Evolutionary conservation across 1,140 invertebrate genomes (phyloP).

Genomic region (Zaprionus nigranus): DNA sequence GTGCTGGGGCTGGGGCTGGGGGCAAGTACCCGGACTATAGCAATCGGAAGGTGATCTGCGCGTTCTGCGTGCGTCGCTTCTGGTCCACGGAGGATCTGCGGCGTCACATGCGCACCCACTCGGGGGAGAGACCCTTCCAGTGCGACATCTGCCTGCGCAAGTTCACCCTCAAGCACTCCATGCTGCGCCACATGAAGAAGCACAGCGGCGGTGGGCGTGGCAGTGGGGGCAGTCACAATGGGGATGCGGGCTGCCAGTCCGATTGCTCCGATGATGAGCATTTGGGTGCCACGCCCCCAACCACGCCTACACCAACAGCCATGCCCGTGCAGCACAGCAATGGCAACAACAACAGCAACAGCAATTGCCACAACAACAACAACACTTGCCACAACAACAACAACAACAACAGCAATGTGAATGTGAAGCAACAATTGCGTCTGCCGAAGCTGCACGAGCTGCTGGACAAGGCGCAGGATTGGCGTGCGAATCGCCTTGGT

Average conservation of each 20-base stretch:
- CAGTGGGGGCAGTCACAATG: constrained; percentile 83
- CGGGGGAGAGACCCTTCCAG: constrained; percentile 89
- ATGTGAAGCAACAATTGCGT: constrained; percentile 36
- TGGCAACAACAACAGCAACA: constrained; percentile 47
- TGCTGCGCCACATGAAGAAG: constrained; percentile 95
- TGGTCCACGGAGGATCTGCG: constrained; percentile 97
- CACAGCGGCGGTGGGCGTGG: constrained; percentile 86
- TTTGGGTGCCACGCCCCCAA: constrained; percentile 56
- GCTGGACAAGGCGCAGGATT: constrained; percentile 74
- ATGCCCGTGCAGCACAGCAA: constrained; percentile 24
- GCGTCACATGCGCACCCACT: constrained; percentile 95
- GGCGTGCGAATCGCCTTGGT: constrained; percentile 82
- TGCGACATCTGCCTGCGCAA: constrained; percentile 92
- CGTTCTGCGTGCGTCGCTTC: constrained; percentile 95
- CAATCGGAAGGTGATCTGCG: constrained; percentile 95
- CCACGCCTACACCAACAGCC: constrained; percentile 63
- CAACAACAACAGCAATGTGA: constrained; percentile 45
- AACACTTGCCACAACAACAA: constrained; percentile 59
- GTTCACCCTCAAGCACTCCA: constrained; percentile 97
- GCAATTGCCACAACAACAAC: constrained; percentile 58
- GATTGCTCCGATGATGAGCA: constrained; percentile 85
- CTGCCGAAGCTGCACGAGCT: constrained; percentile 73
- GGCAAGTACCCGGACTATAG: constrained; percentile 93
- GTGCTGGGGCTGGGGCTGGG: constrained; percentile 67
- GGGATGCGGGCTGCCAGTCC: constrained; percentile 66